Conservation (phyloP, 2,797 vertebrate genomes). For the Pteropus rufus region DNA sequence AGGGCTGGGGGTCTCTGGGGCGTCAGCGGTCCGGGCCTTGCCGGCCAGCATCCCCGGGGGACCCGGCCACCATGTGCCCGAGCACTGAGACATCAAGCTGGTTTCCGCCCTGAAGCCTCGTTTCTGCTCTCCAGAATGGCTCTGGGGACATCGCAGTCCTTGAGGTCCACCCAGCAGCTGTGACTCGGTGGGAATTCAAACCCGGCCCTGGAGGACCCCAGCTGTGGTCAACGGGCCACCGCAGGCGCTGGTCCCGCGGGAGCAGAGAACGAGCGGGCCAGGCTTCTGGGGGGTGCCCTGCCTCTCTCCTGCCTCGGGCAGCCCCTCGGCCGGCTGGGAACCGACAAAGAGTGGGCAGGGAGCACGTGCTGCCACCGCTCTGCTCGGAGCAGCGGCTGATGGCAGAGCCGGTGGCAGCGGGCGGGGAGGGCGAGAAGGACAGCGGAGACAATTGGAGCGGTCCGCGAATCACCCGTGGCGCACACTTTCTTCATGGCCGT, state of each 20-base stretch:
- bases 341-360: neutral
- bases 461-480: neutral
- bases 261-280: neutral
- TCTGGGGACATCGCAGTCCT: neutral
- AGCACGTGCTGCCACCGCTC: rapidly evolving
- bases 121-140: neutral
- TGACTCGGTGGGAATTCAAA: neutral
- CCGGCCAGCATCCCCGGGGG: rapidly evolving
- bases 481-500: neutral
- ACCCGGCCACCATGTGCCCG: rapidly evolving
- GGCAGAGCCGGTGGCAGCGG: neutral
- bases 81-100: rapidly evolving
- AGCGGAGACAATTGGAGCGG: rapidly evolving
- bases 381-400: neutral
- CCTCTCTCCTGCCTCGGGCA: neutral
- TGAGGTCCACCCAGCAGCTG: neutral
- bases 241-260: neutral
- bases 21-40: rapidly evolving
- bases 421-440: rapidly evolving
- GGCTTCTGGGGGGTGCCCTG: neutral
- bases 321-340: neutral
- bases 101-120: neutral
- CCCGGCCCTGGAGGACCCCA: neutral
- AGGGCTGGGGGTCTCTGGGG: neutral
- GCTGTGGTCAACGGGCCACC: neutral